These are phyloP conservation scores for Sterrhoptilus dennistouni DNA, from an alignment of 2,113 vertebrate genomes.

Conservation along the genomic window DNA sequence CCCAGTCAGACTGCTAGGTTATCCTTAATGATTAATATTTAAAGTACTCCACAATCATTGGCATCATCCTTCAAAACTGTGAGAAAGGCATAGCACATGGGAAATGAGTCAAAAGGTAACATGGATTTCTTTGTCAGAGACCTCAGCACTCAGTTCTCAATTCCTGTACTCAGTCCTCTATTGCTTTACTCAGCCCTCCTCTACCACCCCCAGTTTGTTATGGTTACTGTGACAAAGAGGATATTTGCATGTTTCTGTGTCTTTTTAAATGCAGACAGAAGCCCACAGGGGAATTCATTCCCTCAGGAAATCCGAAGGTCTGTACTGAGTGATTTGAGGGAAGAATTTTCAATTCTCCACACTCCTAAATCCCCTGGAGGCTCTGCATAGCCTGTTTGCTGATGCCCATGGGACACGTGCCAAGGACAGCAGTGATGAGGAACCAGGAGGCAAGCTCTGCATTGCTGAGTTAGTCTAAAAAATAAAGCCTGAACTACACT, in stretches of 20 bases:
- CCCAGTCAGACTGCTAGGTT: background rate
- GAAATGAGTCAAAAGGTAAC: background rate
- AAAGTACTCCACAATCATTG: background rate
- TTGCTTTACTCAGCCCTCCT: background rate
- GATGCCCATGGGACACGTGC: background rate
- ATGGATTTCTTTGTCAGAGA: background rate
- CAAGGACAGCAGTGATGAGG: background rate
- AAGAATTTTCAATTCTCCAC: background rate
- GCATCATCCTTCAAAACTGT: background rate
- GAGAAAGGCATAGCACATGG: background rate
- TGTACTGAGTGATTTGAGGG: background rate
- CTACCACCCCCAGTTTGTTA: background rate
- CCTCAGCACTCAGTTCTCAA: background rate
- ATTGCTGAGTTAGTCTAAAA: background rate
- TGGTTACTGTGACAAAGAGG: background rate
- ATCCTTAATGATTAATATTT: background rate
- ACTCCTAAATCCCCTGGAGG: background rate
- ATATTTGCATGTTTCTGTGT: background rate
- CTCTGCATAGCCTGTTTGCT: background rate
- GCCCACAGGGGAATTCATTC: background rate
- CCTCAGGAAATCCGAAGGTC: background rate
- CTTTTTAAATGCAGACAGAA: background rate
- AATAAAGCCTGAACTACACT: background rate
- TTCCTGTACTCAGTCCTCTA: background rate
- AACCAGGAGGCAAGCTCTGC: background rate